A percentile compares a stretch with the other conserved stretches of the same genome.
Conservation (phyloP, 64 coral and sea anemone genomes). For the Porites lutea region DNA sequence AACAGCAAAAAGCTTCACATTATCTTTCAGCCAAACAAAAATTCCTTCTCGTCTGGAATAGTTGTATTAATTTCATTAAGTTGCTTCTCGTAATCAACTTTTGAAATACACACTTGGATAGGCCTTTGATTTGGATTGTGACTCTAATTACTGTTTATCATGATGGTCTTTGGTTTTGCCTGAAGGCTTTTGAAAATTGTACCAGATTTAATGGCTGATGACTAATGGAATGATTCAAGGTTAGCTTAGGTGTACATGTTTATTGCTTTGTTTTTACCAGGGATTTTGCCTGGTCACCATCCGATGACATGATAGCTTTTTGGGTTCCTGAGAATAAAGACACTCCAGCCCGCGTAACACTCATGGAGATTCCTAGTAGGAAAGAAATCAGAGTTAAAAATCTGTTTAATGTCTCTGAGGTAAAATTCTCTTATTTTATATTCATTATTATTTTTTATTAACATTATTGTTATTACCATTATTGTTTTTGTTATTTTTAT, state of each 20-base stretch:
- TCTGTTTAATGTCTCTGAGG: constrained; percentile 95
- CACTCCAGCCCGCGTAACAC: constrained; percentile 88
- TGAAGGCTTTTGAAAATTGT: too few relatives aligned
- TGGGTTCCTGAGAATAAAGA: constrained; percentile 96
- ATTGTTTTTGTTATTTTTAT: neutral
- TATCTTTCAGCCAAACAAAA: too few relatives aligned
- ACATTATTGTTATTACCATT: neutral
- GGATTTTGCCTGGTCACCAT: constrained; percentile 97
- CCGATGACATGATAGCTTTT: constrained; percentile 85
- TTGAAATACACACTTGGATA: too few relatives aligned
- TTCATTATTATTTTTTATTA: neutral
- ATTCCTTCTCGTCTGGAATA: too few relatives aligned
- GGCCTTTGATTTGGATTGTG: too few relatives aligned
- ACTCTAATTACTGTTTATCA: too few relatives aligned
- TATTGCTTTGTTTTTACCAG: constrained; percentile 32
- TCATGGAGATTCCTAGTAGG: constrained; percentile 96
- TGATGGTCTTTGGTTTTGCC: too few relatives aligned
- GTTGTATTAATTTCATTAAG: too few relatives aligned
- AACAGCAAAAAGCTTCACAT: too few relatives aligned
- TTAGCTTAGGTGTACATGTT: neutral
- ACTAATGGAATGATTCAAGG: too few relatives aligned
- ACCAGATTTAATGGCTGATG: too few relatives aligned
- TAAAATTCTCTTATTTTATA: constrained; percentile 15
- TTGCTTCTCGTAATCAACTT: too few relatives aligned
- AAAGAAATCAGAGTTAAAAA: constrained; percentile 97